Conservation (phyloP, 1,140 invertebrate species). For the Camponotus pennsylvanicus region DNA sequence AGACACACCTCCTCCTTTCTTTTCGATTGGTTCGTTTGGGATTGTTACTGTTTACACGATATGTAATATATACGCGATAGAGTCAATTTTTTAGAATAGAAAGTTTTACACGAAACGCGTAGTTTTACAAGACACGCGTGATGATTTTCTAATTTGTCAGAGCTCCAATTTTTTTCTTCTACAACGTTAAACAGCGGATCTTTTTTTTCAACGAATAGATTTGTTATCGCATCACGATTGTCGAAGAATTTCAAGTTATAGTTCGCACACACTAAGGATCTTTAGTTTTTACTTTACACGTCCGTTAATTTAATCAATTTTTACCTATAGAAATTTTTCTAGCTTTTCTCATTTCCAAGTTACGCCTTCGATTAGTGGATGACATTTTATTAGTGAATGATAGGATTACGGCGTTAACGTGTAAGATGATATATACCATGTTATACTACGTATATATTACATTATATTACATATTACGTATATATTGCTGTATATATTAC, state of each 20-base stretch:
- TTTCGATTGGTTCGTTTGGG: constrained; percentile 63
- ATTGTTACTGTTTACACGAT: constrained; percentile 57
- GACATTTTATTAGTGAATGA: neutral
- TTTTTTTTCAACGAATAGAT: neutral
- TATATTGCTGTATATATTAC: constrained; percentile 46
- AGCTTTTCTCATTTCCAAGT: neutral
- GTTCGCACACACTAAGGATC: neutral
- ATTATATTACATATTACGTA: neutral
- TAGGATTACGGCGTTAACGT: neutral
- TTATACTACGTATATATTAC: constrained; percentile 46
- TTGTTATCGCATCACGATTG: neutral
- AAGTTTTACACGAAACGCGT: neutral
- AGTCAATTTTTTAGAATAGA: constrained; percentile 19
- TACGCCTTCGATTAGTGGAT: neutral
- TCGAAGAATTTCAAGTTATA: constrained; percentile 8
- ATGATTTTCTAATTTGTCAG: neutral
- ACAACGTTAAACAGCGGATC: neutral
- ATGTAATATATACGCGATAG: constrained; percentile 56
- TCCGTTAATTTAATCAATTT: neutral
- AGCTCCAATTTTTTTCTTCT: neutral
- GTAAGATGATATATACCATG: neutral
- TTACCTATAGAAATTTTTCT: neutral
- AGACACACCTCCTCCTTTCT: constrained; percentile 66
- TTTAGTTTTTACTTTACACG: neutral
- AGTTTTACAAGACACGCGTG: neutral